Evolutionary conservation across 2,113 vertebrate species (phyloP).

Genomic region (Myrmecobius fasciatus): DNA sequence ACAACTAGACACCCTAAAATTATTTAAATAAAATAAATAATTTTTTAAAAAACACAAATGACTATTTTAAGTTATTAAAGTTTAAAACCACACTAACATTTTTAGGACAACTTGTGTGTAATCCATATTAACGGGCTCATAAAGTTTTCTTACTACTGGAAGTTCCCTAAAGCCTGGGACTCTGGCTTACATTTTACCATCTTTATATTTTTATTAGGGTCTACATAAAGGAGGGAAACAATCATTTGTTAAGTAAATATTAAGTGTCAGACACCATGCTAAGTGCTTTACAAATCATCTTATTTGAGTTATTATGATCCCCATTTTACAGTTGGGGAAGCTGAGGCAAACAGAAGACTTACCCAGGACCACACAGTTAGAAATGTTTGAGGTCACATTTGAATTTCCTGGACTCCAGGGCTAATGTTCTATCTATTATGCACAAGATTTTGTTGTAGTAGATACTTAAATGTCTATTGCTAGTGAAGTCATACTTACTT

Average conservation of each 20-base stretch:
- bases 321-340: not conserved
- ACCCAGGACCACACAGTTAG: not conserved
- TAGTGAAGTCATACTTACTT: slow-evolving; percentile 69
- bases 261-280: not conserved
- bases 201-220: not conserved
- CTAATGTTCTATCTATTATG: not conserved
- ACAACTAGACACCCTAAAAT: not conserved
- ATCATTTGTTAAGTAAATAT: not conserved
- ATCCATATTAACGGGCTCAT: not conserved
- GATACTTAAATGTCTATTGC: not conserved
- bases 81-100: not conserved
- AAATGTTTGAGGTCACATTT: not conserved
- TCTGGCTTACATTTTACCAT: not conserved
- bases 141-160: not conserved
- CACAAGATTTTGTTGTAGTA: not conserved
- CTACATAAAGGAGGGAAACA: not conserved
- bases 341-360: not conserved
- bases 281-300: not conserved
- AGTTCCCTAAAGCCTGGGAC: not conserved
- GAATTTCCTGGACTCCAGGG: not conserved
- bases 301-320: not conserved
- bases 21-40: not conserved
- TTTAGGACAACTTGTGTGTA: not conserved
- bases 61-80: not conserved
- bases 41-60: not conserved